Evolutionary conservation across 2,797 vertebrate genomes (phyloP).

Genomic region (Pseudocheirus occidentalis): DNA sequence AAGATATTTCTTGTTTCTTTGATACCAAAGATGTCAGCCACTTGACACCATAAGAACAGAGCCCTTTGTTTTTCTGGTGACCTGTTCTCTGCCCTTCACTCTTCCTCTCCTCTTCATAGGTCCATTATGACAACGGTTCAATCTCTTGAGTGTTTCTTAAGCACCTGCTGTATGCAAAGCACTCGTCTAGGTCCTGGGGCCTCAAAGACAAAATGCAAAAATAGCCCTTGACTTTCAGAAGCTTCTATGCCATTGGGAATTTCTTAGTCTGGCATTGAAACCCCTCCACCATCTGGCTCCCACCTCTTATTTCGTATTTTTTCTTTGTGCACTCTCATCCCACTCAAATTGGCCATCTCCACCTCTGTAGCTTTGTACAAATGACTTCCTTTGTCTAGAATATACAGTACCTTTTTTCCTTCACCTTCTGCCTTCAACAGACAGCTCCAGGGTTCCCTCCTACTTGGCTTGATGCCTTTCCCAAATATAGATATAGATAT

Average conservation of each 20-base stretch:
- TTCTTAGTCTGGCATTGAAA: background rate
- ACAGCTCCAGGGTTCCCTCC: background rate
- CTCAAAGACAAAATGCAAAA: background rate
- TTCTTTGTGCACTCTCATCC: background rate
- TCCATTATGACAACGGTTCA: background rate
- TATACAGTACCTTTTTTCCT: background rate
- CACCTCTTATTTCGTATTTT: background rate
- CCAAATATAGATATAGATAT: background rate
- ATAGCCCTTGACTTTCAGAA: background rate
- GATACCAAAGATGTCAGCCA: background rate
- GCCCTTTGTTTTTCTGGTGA: background rate
- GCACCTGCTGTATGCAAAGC: background rate
- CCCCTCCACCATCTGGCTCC: background rate
- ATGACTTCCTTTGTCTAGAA: background rate
- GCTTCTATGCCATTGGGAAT: background rate
- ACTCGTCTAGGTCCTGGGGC: background rate
- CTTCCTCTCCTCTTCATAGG: background rate
- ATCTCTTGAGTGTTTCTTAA: background rate
- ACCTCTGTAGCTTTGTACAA: background rate
- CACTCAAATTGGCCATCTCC: background rate
- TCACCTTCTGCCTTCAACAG: background rate
- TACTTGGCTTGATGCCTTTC: background rate
- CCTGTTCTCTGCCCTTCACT: background rate
- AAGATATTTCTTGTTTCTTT: background rate
- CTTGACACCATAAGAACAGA: background rate